Base-by-base conservation (phyloP, 1,140 invertebrate genomes). In the Sogatella furcifera region DNA sequence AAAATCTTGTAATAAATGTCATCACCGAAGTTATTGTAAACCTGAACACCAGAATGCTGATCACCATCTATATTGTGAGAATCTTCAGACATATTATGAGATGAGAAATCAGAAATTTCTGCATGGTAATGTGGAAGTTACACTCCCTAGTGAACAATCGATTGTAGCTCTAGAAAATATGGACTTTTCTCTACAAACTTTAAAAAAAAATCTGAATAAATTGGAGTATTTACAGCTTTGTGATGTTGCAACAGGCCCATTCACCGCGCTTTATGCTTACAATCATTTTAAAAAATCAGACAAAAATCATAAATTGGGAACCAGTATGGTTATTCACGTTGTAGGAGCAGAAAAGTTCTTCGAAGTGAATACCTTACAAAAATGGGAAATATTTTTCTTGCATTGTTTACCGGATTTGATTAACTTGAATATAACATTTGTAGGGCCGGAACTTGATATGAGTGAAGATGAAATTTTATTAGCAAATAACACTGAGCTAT, bases 311-410 rank as follows among this genome's bases (percentile, higher is more conserved):
- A 59, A 31, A 63, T 63, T 28, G n/a, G 49, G 17, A 13, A 9
- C 13, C 22, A 11, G 65, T 4, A 69, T 81, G 6, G 75, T 70
- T 0, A 70, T 85, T 34, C 81, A 84, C 61, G 65, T 82, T 11
- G 73, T 84, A 19, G 84, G 84, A 0, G 83, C 84, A 0, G 86
- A 88, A 66, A 75, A 85, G 17, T 82, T 85, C 42, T 87, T 84
- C 62, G 86, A 88, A 69, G 83, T 82, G 2, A 78, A 83, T 56
- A 74, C 77, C 46, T 64, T 86, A 1, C 74, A 78, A 28, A 84
- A 84, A 53, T 88, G 86, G 86, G 86, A 88, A 66, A 75, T 79
- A 24, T 78, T 86, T 65, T 80, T 87, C 57, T 66, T 87, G 0
- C 85, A 88, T 68, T 74, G 84, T 24, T 66, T 80, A 5, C 80